Base-by-base conservation (phyloP, 2,797 vertebrate species). In the Kryptolebias ocellatus region DNA sequence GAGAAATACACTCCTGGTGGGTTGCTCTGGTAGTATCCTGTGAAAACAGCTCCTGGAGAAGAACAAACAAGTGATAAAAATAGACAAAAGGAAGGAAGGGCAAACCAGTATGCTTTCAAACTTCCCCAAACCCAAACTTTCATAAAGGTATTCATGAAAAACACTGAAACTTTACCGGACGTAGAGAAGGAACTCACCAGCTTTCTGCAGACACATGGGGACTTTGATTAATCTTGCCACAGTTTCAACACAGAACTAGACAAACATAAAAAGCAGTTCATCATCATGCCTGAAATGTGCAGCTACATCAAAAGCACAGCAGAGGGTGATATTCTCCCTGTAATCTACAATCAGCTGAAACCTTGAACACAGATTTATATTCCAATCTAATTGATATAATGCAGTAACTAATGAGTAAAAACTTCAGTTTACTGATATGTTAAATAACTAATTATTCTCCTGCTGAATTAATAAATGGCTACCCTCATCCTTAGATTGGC, bases 181-280 rank as follows among this genome's bases (percentile, higher is more conserved):
- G 9, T 37, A 10, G 6, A 8, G 9, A 37, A 37, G 34, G 9
- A 29, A n/a, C 47, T 50, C 4, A 96, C 98, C 95, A 92, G 96
- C 97, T 91, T 95, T 95, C 63, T 94, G 92, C 16, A 98, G 92
- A 69, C 95, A 92, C 67, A 61, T 47, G 29, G 82, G 76, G 67
- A 92, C 93, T 59, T 92, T 88, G 81, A 89, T 82, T 51, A 98
- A 96, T 60, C 92, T 93, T 11, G 72, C 85, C 89, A 98, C 90
- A 37, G 85, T 87, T 64, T 95, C 92, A 85, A 93, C 89, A 83
- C 96, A 99, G 79, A 97, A 80, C 97, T 99, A 81, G 39, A 64
- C 10, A 10, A 58, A 45, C 3, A 60, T 27, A 3, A 8, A 53
- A 47, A 5, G 2, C 2, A n/a, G 29, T 2, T 2, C 4, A 24